A percentile compares a stretch with the other conserved stretches of the same genome.
These are phyloP conservation scores for Dendroctonus ponderosae DNA, from an alignment of 1,140 invertebrate species.

Conservation along the genomic window DNA sequence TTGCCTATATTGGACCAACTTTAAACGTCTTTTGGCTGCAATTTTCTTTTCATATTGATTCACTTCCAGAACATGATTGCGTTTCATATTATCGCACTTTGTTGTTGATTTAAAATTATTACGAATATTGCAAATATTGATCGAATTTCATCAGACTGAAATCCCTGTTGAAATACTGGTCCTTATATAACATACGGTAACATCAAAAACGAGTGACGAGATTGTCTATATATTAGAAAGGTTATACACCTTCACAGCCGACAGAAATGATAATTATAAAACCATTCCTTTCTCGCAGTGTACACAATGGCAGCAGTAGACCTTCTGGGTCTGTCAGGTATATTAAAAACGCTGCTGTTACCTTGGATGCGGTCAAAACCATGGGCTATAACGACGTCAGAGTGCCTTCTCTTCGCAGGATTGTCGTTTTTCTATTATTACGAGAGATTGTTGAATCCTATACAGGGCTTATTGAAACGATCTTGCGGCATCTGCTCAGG, in stretches of 20 bases:
- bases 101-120: no score
- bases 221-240: slow-evolving; percentile 16
- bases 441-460: slow-evolving; percentile 5
- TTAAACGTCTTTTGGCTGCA: no score
- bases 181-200: slow-evolving; percentile 1
- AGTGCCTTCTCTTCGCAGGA: slow-evolving; percentile 16
- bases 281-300: slow-evolving; percentile 5
- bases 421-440: slow-evolving; percentile 19
- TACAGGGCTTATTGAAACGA: slow-evolving; percentile 7
- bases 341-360: slow-evolving; percentile 20
- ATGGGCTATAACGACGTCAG: slow-evolving; percentile 14
- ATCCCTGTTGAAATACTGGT: neutral
- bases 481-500: neutral
- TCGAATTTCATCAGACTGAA: slow-evolving; percentile 3
- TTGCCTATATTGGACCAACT: no score
- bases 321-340: slow-evolving; percentile 24
- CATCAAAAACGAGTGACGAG: slow-evolving; percentile 4
- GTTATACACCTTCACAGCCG: slow-evolving; percentile 10
- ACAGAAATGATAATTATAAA: slow-evolving; percentile 13
- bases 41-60: no score
- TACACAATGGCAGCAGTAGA: slow-evolving; percentile 13
- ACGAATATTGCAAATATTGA: no score
- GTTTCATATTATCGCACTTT: no score
- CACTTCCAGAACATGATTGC: no score
- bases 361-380: slow-evolving; percentile 28